Percentiles rank a stretch among this genome's conserved stretches.
These are phyloP conservation scores for Melanotus villosus DNA, from an alignment of 2,888 invertebrate genomes.

Conservation along the genomic window DNA sequence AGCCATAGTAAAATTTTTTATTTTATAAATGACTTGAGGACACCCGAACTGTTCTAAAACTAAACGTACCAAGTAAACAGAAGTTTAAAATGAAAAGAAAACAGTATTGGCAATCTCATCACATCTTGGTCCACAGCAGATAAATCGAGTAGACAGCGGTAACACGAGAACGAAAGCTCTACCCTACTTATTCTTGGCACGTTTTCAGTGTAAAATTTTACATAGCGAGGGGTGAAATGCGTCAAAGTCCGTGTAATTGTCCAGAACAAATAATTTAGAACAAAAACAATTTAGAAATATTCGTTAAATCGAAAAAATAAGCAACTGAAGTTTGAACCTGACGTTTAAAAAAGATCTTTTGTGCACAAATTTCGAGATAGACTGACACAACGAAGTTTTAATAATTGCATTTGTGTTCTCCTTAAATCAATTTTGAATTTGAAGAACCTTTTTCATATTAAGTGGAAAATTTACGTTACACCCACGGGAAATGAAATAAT, in stretches of 20 bases:
- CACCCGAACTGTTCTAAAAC: not conserved
- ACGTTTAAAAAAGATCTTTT: not conserved
- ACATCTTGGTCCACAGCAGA: constrained; percentile 5
- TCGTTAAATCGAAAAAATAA: too few species aligned
- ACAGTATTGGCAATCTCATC: constrained; percentile 29
- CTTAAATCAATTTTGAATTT: constrained; percentile 19
- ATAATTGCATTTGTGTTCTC: constrained; percentile 13
- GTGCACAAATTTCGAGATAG: not conserved
- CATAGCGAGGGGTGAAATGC: constrained; percentile 5
- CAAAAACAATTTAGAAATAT: too few species aligned
- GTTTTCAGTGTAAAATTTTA: constrained; percentile 8
- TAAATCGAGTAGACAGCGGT: constrained; percentile 5
- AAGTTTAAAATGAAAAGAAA: constrained; percentile 36
- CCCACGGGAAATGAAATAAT: not conserved
- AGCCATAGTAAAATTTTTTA: too few species aligned
- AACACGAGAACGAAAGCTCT: constrained; percentile 7
- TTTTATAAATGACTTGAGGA: not conserved
- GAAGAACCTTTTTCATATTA: not conserved
- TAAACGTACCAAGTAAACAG: constrained; percentile 11
- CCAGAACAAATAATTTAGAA: too few species aligned
- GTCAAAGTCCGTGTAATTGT: not conserved
- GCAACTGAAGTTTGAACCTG: too few species aligned
- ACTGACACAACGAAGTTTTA: not conserved
- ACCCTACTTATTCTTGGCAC: not conserved
- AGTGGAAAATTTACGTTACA: not conserved